These are phyloP conservation scores for Copidosoma aretas DNA, from an alignment of 2,888 invertebrate genomes.

Conservation along the genomic window DNA sequence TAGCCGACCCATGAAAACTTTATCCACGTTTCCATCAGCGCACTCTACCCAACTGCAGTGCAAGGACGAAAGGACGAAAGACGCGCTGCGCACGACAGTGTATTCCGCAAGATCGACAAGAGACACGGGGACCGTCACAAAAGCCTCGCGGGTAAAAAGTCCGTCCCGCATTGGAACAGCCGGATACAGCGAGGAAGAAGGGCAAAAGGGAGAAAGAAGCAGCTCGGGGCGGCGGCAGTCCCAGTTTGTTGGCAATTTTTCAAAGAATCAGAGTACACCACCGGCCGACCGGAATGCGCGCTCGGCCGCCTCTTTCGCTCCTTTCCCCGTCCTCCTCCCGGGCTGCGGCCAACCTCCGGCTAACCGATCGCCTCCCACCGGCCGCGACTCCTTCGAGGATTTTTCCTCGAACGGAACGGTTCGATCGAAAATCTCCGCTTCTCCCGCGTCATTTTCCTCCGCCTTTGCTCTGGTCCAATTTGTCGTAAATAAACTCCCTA, in stretches of 20 bases:
- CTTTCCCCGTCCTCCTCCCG: not conserved
- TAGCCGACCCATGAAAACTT: too few species aligned
- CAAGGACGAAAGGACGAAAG: too few species aligned
- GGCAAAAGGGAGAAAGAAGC: slow-evolving; percentile 11
- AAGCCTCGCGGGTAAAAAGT: not conserved
- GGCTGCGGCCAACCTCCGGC: slow-evolving; percentile 34
- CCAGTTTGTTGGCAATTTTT: slow-evolving; percentile 56
- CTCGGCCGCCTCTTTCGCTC: not conserved
- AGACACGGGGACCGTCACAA: not conserved
- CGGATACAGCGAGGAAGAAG: slow-evolving; percentile 20
- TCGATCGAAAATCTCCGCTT: too few species aligned
- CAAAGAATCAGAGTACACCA: slow-evolving; percentile 53
- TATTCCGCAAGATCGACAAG: too few species aligned
- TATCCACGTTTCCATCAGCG: too few species aligned
- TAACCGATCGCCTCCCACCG: slow-evolving; percentile 33
- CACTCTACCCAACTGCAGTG: too few species aligned
- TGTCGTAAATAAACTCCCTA: not conserved
- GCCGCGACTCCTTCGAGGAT: slow-evolving; percentile 16
- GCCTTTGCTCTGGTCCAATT: too few species aligned
- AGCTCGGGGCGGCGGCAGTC: slow-evolving; percentile 24
- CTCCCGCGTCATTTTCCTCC: not conserved
- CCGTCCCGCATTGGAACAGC: not conserved
- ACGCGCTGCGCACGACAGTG: too few species aligned
- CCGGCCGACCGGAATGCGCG: slow-evolving; percentile 53
- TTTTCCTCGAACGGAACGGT: slow-evolving; percentile 5